phyloP scores from a whole-genome alignment of 1,140 invertebrate genomes.

The Calliphora vicina region DNA sequence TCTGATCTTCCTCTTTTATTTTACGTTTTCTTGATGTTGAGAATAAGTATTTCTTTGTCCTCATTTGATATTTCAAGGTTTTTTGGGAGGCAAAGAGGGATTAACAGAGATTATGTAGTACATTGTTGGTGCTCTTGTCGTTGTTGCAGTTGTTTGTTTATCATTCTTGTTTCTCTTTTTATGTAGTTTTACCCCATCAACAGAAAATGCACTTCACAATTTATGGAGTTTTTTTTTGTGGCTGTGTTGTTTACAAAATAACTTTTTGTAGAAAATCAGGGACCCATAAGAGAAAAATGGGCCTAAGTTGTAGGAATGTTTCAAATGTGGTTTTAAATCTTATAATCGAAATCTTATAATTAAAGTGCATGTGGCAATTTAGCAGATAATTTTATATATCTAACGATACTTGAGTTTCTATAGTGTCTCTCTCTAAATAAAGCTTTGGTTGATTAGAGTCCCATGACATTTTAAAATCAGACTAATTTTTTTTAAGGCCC shows the following conservation, averaged over 20 bases:
- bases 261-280: not conserved
- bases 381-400: no score
- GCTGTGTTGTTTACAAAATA: no score
- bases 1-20: not conserved
- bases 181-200: not conserved
- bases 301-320: no score
- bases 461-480: no score
- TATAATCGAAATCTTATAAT: no score
- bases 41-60: constrained; percentile 27
- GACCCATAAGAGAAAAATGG: not conserved
- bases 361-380: no score
- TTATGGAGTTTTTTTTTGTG: not conserved
- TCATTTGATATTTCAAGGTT: constrained; percentile 28
- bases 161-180: not conserved
- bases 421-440: no score
- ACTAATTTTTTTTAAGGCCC: not conserved
- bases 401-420: no score
- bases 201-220: not conserved
- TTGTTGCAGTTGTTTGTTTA: not conserved
- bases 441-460: no score
- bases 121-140: no score
- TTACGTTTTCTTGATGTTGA: not conserved
- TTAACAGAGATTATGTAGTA: constrained; percentile 2
- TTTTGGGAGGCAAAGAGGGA: constrained; percentile 16
- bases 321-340: no score